Conservation (phyloP, 1,140 invertebrate genomes). For the Drosophila saltans region DNA sequence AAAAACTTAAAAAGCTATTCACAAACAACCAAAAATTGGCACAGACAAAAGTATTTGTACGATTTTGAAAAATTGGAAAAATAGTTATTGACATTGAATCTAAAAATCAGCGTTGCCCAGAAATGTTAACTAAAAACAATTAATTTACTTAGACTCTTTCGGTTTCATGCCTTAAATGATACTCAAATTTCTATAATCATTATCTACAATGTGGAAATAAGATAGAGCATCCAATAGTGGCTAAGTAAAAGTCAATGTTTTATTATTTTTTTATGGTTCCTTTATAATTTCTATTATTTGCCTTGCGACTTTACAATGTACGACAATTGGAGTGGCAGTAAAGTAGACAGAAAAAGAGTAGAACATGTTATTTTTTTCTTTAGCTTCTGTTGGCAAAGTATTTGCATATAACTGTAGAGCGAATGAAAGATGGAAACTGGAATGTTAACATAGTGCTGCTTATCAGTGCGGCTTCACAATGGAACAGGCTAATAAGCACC, state of each 20-base stretch:
- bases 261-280: slow-evolving; percentile 26
- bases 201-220: no score
- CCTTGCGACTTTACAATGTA: slow-evolving; percentile 43
- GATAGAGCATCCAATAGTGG: not conserved
- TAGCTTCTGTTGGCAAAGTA: not conserved
- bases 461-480: slow-evolving; percentile 55
- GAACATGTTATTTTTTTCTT: slow-evolving; percentile 10
- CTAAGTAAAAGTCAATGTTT: not conserved
- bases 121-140: no score
- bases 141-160: no score
- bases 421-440: not conserved
- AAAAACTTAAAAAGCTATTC: no score
- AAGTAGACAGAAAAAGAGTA: slow-evolving; percentile 3
- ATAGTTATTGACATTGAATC: no score
- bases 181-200: no score
- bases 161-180: no score
- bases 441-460: slow-evolving; percentile 47
- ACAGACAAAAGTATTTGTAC: no score
- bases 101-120: no score
- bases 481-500: slow-evolving; percentile 44
- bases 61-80: no score
- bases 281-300: slow-evolving; percentile 63
- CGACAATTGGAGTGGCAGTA: slow-evolving; percentile 39
- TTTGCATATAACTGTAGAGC: slow-evolving; percentile 37
- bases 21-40: no score